Percentiles rank a stretch among this genome's conserved stretches.
These are phyloP conservation scores for Hartigia nigra DNA, from an alignment of 2,888 invertebrate species.

Conservation along the genomic window DNA sequence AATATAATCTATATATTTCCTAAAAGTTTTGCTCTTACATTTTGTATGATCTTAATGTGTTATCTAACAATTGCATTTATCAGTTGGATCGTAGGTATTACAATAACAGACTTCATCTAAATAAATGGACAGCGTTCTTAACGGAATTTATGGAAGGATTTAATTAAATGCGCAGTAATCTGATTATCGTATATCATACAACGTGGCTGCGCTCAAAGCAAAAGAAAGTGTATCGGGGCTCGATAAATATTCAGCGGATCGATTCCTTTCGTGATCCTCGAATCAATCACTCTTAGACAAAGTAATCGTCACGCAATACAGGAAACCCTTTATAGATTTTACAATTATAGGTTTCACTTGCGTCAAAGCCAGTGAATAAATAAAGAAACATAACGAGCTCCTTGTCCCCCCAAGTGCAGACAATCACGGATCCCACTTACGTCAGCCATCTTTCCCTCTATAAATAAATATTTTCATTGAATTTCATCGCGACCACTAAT, in stretches of 20 bases:
- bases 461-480: background rate
- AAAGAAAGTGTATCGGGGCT: background rate
- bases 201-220: background rate
- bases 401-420: background rate
- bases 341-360: background rate
- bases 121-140: background rate
- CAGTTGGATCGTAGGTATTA: background rate
- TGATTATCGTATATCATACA: background rate
- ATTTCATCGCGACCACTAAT: background rate
- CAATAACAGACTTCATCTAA: background rate
- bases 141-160: background rate
- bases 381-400: background rate
- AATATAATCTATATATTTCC: constrained; percentile 17
- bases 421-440: background rate
- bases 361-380: background rate
- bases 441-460: background rate
- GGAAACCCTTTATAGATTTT: too few species aligned
- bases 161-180: background rate
- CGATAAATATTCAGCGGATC: background rate
- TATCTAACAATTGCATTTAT: constrained; percentile 14
- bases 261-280: background rate
- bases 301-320: background rate
- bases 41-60: constrained; percentile 9
- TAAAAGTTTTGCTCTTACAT: constrained; percentile 11
- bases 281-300: background rate